Evolutionary conservation across 2,888 invertebrate species (phyloP), one percentile per base, ranked within the genome.

Genomic region (Dorcus hopei): DNA sequence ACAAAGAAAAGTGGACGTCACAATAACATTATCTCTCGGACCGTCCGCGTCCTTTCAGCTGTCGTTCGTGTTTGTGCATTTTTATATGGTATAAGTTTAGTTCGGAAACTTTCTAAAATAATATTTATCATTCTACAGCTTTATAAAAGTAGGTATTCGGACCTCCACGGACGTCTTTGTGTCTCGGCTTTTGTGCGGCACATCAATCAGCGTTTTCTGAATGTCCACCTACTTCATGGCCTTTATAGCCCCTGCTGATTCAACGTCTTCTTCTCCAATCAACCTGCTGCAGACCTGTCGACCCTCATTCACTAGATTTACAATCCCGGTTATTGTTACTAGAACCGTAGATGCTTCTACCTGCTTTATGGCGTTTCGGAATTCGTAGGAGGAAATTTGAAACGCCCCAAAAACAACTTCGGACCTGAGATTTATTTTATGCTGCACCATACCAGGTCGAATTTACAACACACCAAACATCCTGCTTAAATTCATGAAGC

Each of bases 81-180:
- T 72, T 74, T 74, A 73, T 73, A 71, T 68, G 68, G 69, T 69
- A 70, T 68, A 71, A 68, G 69, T 71, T 68, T 66, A 65, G 64
- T 68, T 68, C 64, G 63, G 61, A 70, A 74, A 74, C 68, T 75
- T 74, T 75, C 72, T 67, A 69, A 72, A 72, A 74, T 74, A 74
- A 74, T 75, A 75, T 75, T 74, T 75, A 74, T 74, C 71, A 69
- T 72, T 65, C 64, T 59, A 48, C 59, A 33, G 60, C 62, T 63
- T 65, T 65, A 65, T 62, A 63, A 33, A 59, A 59, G 65, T 66
- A 65, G 65, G 63, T 66, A 66, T 62, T 63, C 63, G 64, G 66
- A 65, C 65, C 65, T 68, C 66, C 66, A 64, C 64, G 64, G 66
- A 64, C 60, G 64, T 63, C 68, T 68, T 69, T 69, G 67, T 69